These are phyloP conservation scores for Neodiprion pinetum DNA, from an alignment of 1,140 invertebrate genomes.

Conservation along the genomic window DNA sequence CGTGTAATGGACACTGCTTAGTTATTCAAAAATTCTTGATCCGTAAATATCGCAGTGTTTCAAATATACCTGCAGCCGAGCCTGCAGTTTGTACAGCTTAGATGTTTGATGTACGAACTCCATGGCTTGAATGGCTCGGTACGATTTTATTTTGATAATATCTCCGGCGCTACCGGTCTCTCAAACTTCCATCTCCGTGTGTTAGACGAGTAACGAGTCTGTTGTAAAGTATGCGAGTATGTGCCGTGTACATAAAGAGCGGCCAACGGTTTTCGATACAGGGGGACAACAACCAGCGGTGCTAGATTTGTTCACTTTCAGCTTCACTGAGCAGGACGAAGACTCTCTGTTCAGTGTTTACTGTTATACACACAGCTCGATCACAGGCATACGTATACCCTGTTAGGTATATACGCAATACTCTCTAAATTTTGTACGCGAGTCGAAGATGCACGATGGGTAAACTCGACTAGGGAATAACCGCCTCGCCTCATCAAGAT, in stretches of 20 bases:
- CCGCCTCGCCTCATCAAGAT: no score
- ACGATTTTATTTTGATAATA: not conserved
- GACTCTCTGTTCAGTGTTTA: not conserved
- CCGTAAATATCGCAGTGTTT: no score
- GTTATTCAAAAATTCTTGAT: no score
- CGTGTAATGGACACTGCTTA: no score
- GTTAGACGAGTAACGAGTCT: not conserved
- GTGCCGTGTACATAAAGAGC: not conserved
- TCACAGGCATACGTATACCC: no score
- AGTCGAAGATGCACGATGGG: no score
- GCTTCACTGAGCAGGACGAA: slow-evolving; percentile 4
- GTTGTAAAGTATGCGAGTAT: not conserved
- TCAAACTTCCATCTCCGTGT: not conserved
- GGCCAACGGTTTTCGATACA: not conserved
- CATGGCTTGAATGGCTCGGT: not conserved
- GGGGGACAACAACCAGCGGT: not conserved
- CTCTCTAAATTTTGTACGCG: no score
- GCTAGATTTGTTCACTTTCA: slow-evolving; percentile 3
- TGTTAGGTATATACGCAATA: no score
- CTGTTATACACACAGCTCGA: not conserved
- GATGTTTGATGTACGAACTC: no score
- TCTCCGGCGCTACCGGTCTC: not conserved
- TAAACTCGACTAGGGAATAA: no score
- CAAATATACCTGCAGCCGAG: no score
- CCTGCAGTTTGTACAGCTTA: no score